phyloP scores from a whole-genome alignment of 2,888 invertebrate genomes.

The Polydrusus cervinus region DNA sequence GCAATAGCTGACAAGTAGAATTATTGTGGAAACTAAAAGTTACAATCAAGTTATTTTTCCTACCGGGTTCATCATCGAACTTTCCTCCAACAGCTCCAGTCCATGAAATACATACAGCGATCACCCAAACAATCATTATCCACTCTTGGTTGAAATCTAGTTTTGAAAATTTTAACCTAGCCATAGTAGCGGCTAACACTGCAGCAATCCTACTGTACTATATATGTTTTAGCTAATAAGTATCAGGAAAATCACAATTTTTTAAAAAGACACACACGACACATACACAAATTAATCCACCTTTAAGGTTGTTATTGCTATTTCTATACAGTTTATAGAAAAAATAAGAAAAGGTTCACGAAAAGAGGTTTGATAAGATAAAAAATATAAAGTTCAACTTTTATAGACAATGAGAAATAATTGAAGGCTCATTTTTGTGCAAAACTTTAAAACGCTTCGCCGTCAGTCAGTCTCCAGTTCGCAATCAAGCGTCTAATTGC shows the following conservation, averaged over 20 bases:
- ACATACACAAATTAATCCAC: constrained; percentile 4
- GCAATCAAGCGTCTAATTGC: constrained; percentile 23
- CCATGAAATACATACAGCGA: constrained; percentile 3
- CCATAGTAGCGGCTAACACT: neutral
- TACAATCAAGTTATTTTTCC: neutral
- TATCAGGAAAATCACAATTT: constrained; percentile 1
- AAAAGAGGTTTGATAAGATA: neutral
- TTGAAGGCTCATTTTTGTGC: constrained; percentile 20
- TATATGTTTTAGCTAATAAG: neutral
- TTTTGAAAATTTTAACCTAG: neutral
- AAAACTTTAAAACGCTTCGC: constrained; percentile 10
- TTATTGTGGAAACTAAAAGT: too few species aligned
- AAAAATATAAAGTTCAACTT: constrained; percentile 1
- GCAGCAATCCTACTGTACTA: neutral
- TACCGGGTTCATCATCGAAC: constrained; percentile 45
- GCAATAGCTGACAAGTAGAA: too few species aligned
- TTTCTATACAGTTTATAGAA: too few species aligned
- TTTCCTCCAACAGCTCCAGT: constrained; percentile 13
- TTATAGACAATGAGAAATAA: constrained; percentile 14
- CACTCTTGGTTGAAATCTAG: neutral
- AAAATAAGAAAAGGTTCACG: neutral
- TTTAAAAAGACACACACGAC: constrained; percentile 3
- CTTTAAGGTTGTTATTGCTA: neutral
- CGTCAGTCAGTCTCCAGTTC: constrained; percentile 24
- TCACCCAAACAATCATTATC: neutral